Conservation (phyloP, 2,888 invertebrate genomes). For the Protonemura montana region DNA sequence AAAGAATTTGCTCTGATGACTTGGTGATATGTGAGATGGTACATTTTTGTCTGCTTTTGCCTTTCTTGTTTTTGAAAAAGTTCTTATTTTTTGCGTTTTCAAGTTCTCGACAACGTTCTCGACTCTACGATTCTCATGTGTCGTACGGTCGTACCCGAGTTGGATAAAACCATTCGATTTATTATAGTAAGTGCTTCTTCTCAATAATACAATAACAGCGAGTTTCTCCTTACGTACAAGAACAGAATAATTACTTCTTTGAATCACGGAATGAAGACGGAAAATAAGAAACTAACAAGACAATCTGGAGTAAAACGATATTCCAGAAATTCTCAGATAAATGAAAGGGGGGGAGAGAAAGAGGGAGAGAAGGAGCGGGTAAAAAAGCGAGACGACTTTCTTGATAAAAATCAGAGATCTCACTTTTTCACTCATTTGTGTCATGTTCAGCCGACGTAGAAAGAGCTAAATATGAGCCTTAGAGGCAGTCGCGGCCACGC, state of each 20-base stretch:
- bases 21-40: neutral
- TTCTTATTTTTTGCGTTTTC: too few relatives aligned
- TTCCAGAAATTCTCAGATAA: constrained; percentile 7
- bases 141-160: neutral
- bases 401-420: constrained; percentile 3
- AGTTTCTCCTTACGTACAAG: neutral
- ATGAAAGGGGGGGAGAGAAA: neutral
- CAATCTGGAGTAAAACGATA: neutral
- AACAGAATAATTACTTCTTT: neutral
- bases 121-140: too few relatives aligned
- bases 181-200: neutral
- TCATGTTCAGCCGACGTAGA: neutral
- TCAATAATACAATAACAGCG: neutral
- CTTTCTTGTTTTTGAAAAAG: neutral
- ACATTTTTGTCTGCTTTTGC: neutral
- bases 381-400: constrained; percentile 9
- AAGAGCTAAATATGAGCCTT: neutral
- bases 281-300: neutral
- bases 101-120: too few relatives aligned
- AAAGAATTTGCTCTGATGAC: neutral
- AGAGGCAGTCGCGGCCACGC: neutral
- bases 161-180: neutral
- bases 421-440: constrained; percentile 7
- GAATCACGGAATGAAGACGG: neutral
- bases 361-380: neutral